phyloP scores from a whole-genome alignment of 1,140 invertebrate species.

The Drosophila truncata region DNA sequence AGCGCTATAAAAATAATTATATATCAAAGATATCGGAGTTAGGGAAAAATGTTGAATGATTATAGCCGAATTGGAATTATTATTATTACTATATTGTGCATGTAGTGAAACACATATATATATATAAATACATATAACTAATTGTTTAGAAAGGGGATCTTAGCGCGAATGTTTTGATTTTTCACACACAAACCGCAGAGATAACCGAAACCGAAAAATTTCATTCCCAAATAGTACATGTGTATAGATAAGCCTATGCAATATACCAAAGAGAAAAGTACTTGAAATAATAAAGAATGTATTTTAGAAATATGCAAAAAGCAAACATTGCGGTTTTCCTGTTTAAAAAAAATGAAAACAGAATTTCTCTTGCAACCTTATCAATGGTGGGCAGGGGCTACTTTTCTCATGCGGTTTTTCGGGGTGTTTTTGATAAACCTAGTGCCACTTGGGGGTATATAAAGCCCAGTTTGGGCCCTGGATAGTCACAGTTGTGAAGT shows the following conservation, averaged over 20 bases:
- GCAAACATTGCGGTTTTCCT: constrained; percentile 38
- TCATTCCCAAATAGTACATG: constrained; percentile 69
- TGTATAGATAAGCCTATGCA: constrained; percentile 53
- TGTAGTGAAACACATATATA: constrained; percentile 41
- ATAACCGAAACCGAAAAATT: constrained; percentile 61
- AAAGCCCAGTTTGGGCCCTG: not conserved
- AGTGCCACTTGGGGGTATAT: constrained; percentile 1
- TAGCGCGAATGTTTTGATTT: constrained; percentile 47
- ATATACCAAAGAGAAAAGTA: constrained; percentile 47
- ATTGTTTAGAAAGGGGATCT: constrained; percentile 50
- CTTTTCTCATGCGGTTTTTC: constrained; percentile 32
- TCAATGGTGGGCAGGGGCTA: not conserved
- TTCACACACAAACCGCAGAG: constrained; percentile 17
- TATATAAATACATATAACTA: constrained; percentile 20
- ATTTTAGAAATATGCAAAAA: constrained; percentile 76
- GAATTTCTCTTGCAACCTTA: constrained; percentile 10
- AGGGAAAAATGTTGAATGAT: constrained; percentile 31
- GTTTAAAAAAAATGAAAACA: not conserved
- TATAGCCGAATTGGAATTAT: constrained; percentile 41
- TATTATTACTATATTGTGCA: constrained; percentile 54
- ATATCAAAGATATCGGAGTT: constrained; percentile 25
- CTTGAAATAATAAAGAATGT: constrained; percentile 69
- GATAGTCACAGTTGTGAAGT: constrained; percentile 39
- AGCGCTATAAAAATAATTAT: constrained; percentile 20
- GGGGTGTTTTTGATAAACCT: not conserved